Percentiles rank a stretch among this genome's conserved stretches.
These are phyloP conservation scores for Cryptocephalus primarius DNA, from an alignment of 2,888 invertebrate genomes.

Conservation along the genomic window DNA sequence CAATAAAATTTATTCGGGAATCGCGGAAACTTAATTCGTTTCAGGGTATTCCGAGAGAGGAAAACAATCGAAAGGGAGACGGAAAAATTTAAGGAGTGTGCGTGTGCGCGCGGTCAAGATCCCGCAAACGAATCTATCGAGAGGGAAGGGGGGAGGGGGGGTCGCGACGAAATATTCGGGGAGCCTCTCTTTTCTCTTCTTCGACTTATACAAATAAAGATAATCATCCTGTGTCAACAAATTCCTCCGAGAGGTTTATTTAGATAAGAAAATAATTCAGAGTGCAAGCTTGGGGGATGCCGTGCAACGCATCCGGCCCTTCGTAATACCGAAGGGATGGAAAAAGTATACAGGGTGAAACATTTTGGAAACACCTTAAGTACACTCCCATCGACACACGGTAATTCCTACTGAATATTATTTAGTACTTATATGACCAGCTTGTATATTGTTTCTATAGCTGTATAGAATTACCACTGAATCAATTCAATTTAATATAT, in stretches of 20 bases:
- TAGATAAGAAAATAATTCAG: conserved; percentile 11
- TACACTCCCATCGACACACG: too few relatives aligned
- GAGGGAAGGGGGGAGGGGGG: too few relatives aligned
- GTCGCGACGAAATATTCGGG: conserved; percentile 26
- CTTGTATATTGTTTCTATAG: too few relatives aligned
- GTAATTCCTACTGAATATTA: too few relatives aligned
- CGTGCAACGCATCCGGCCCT: too few relatives aligned
- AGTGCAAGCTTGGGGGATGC: neutral
- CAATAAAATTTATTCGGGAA: conserved; percentile 9
- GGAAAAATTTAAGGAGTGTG: conserved; percentile 7
- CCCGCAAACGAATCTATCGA: conserved; percentile 30
- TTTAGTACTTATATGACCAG: too few relatives aligned
- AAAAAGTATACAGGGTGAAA: too few relatives aligned
- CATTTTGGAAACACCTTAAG: too few relatives aligned
- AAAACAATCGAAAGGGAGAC: conserved; percentile 9
- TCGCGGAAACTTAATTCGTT: conserved; percentile 15
- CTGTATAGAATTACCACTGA: too few relatives aligned
- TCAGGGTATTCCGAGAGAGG: conserved; percentile 14
- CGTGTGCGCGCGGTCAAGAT: conserved; percentile 26
- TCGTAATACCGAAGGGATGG: too few relatives aligned
- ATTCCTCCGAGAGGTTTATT: conserved; percentile 17
- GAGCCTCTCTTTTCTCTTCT: conserved; percentile 18
- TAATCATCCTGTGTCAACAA: conserved; percentile 32
- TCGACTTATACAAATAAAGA: conserved; percentile 28
- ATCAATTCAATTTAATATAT: too few relatives aligned